A percentile compares a stretch with the other conserved stretches of the same genome.
Evolutionary conservation across 2,888 invertebrate genomes (phyloP).

Genomic region (Onthophagus sagittarius): DNA sequence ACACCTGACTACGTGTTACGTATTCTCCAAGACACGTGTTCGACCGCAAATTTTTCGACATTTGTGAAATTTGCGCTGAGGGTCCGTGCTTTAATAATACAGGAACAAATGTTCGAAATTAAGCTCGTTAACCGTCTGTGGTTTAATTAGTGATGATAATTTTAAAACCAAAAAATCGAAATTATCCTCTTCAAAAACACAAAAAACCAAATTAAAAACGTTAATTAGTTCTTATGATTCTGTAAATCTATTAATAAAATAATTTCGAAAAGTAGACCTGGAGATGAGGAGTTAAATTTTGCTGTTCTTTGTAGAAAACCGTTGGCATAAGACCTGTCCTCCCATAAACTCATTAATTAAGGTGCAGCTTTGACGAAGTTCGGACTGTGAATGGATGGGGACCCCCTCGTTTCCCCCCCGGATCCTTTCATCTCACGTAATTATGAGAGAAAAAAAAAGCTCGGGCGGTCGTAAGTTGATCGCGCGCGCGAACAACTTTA

Average conservation of each 20-base stretch:
- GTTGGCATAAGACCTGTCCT: slow-evolving; percentile 29
- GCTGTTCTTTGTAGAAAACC: not conserved
- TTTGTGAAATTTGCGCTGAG: not conserved
- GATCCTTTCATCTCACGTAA: slow-evolving; percentile 35
- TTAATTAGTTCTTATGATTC: too few species aligned
- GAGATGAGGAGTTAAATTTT: not conserved
- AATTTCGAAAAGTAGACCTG: not conserved
- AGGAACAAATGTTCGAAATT: too few species aligned
- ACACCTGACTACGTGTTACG: not conserved
- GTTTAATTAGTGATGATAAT: too few species aligned
- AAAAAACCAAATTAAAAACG: too few species aligned
- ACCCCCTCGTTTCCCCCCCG: slow-evolving; percentile 33
- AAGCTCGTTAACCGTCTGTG: too few species aligned
- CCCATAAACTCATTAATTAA: slow-evolving; percentile 45
- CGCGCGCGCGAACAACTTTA: slow-evolving; percentile 17
- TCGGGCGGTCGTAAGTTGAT: slow-evolving; percentile 13
- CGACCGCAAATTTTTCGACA: not conserved
- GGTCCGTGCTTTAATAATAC: not conserved
- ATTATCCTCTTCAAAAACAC: too few species aligned
- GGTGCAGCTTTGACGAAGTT: slow-evolving; percentile 40
- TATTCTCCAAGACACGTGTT: not conserved
- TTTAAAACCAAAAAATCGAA: too few species aligned
- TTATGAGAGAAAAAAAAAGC: slow-evolving; percentile 30
- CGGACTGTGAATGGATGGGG: slow-evolving; percentile 37
- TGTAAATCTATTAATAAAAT: not conserved